Conservation (phyloP, 1,140 invertebrate genomes). For the Zophobas morio region DNA sequence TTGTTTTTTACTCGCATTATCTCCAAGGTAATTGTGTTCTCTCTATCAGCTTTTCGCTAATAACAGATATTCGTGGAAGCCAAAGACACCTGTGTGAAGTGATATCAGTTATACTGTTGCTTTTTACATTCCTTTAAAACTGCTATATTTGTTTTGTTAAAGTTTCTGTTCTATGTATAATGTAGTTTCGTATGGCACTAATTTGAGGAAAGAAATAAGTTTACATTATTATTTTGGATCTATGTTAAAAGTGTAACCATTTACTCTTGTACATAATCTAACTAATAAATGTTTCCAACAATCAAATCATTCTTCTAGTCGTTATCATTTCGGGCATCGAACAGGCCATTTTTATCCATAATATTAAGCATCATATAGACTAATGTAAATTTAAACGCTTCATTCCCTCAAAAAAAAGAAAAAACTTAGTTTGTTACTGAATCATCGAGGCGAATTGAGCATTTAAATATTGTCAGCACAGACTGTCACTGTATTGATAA, state of each 20-base stretch:
- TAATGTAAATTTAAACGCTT: conserved; percentile 43
- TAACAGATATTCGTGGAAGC: conserved; percentile 49
- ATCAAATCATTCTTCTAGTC: conserved; percentile 45
- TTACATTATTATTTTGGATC: neutral
- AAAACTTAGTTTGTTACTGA: neutral
- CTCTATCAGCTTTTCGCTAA: conserved; percentile 35
- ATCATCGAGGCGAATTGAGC: conserved; percentile 43
- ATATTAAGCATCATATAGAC: conserved; percentile 34
- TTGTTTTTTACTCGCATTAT: conserved; percentile 49
- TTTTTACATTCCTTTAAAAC: conserved; percentile 57
- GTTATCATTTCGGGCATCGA: conserved; percentile 36
- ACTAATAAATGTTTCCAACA: conserved; percentile 47
- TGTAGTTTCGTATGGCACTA: conserved; percentile 65
- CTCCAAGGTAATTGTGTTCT: conserved; percentile 56
- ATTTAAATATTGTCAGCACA: conserved; percentile 52
- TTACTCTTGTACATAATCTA: conserved; percentile 44
- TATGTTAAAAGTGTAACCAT: conserved; percentile 32
- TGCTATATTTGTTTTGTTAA: conserved; percentile 45
- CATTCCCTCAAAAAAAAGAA: conserved; percentile 7
- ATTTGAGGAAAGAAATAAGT: conserved; percentile 49
- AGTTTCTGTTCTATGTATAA: conserved; percentile 43
- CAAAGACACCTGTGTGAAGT: conserved; percentile 57
- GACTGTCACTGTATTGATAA: conserved; percentile 49
- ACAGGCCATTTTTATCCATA: conserved; percentile 23
- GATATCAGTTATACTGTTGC: conserved; percentile 50